Evolutionary conservation across 1,140 invertebrate genomes (phyloP), one percentile per base, ranked within the genome.

Genomic region (Reticulitermes speratus): DNA sequence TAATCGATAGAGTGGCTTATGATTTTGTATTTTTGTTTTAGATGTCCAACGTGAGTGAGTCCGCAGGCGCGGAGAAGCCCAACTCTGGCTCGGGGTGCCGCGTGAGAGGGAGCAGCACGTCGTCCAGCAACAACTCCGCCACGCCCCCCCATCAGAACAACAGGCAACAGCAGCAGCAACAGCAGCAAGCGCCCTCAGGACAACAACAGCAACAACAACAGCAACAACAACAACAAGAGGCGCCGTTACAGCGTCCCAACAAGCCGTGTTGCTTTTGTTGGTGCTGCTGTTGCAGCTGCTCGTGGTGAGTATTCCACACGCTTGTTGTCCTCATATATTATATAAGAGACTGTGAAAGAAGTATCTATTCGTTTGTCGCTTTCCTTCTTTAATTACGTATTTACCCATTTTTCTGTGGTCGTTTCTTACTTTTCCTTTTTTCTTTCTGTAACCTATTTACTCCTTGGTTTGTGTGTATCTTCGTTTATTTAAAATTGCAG

Each of bases 31-130:
- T 45, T 7, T 85, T 14, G 38, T 85, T 85, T 23, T 25, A 85
- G 84, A 87, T 85, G 84, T 87, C 86, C 75, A 84, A 75, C 75
- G 86, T 45, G 84, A 87, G 82, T 86, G 84, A 81, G 84, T 82
- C 32, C 30, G 86, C 69, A 44, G 86, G 52, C 82, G 86, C 55
- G n/a, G 86, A 82, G 48, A 82, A 48, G 52, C 81, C 86, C 23
- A 30, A 32, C 83, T 30, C 30, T 30, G 82, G 82, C 44, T 52
- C 44, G 21, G 86, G 82, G n/a, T 48, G 52, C 59, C 45, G 86
- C 83, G 30, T 84, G 44, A 45, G 82, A 25, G 86, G 86, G 52
- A n/a, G 86, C 82, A 83, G 82, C 83, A 65, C 82, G 23, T 48
- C 82, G 82, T 23, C 86, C 38, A 82, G 44, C 85, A 59, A 82